Conservation (phyloP, 2,888 invertebrate genomes). For the Drosophila mulleri region DNA sequence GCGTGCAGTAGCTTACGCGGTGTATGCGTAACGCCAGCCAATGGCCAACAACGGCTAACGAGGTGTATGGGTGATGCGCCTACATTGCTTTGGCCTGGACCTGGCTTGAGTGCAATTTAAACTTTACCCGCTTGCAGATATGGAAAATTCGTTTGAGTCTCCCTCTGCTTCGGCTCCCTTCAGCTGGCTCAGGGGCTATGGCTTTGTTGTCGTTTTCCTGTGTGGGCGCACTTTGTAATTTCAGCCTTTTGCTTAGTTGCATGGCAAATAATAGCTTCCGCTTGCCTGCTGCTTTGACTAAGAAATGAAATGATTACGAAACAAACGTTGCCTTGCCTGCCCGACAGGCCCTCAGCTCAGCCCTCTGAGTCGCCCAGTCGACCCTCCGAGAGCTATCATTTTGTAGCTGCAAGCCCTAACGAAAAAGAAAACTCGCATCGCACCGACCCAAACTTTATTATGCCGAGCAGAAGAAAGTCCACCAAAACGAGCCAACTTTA, state of each 20-base stretch:
- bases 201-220: conserved; percentile 27
- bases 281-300: conserved; percentile 64
- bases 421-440: conserved; percentile 23
- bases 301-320: conserved; percentile 71
- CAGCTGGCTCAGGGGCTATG: neutral
- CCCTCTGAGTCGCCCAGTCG: neutral
- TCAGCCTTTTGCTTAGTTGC: conserved; percentile 56
- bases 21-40: conserved; percentile 24
- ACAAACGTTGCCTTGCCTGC: conserved; percentile 25
- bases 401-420: conserved; percentile 47
- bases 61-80: neutral
- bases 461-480: conserved; percentile 29
- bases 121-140: conserved; percentile 55
- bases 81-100: neutral
- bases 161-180: neutral
- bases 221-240: conserved; percentile 45
- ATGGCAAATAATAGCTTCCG: conserved; percentile 76
- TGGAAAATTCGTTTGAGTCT: conserved; percentile 21
- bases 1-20: neutral
- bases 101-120: conserved; percentile 69
- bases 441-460: conserved; percentile 49
- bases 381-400: conserved; percentile 13
- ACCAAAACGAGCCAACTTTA: conserved; percentile 30
- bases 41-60: neutral
- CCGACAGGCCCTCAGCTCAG: neutral